A percentile compares a stretch with the other conserved stretches of the same genome.
These are phyloP conservation scores for Hymenopus coronatus DNA, from an alignment of 2,888 invertebrate genomes.

Conservation along the genomic window DNA sequence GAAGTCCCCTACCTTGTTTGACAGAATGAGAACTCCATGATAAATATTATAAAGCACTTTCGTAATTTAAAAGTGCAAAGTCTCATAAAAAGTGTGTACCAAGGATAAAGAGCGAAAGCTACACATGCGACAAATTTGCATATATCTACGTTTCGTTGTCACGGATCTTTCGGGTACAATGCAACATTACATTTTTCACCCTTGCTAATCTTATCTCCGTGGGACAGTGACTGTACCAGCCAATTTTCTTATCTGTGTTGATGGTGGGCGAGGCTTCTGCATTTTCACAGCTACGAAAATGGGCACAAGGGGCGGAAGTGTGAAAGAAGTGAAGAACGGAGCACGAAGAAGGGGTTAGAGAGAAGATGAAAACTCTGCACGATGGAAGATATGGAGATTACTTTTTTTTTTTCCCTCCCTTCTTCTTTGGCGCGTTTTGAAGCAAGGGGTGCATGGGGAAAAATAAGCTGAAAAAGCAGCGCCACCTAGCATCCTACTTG, in stretches of 20 bases:
- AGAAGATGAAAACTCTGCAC: not conserved
- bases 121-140: not conserved
- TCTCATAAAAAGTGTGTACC: not conserved
- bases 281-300: constrained; percentile 1
- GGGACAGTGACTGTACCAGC: not conserved
- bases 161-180: not conserved
- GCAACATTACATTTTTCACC: not conserved
- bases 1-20: not conserved
- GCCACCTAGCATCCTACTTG: not conserved
- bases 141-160: not conserved
- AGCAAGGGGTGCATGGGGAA: not conserved
- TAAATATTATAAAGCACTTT: not conserved
- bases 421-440: not conserved
- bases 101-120: not conserved
- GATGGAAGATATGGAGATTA: constrained; percentile 3
- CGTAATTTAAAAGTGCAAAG: not conserved
- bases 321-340: not conserved
- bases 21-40: not conserved
- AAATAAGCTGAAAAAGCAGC: not conserved
- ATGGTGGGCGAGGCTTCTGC: not conserved
- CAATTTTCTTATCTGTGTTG: constrained; percentile 1
- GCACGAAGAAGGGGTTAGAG: not conserved
- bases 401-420: not conserved
- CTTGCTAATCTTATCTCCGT: not conserved
- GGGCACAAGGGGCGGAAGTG: not conserved